Conservation (phyloP, 2,888 invertebrate species). For the Amaurobius ferox region DNA sequence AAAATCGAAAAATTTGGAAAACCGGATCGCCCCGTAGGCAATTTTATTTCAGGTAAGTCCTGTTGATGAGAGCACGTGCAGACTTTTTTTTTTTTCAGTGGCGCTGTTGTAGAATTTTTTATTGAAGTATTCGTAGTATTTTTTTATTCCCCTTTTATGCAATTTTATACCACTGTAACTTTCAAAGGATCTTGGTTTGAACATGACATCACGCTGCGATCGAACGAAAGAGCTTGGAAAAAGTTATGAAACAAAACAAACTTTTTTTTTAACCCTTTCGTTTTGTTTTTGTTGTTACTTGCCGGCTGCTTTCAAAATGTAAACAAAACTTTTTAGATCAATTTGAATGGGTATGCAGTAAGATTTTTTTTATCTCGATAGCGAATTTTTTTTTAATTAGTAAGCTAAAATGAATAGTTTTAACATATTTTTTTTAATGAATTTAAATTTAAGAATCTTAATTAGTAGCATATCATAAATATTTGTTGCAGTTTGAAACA, state of each 20-base stretch:
- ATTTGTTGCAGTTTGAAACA: too few relatives aligned
- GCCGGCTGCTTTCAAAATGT: not conserved
- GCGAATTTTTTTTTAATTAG: too few relatives aligned
- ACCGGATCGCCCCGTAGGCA: not conserved
- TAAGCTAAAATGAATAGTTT: too few relatives aligned
- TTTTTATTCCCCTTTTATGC: not conserved
- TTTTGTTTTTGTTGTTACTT: not conserved
- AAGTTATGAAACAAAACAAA: not conserved
- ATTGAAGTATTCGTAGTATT: not conserved
- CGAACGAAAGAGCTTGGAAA: not conserved
- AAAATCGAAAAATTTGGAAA: not conserved
- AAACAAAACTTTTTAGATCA: constrained; percentile 15
- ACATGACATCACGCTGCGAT: not conserved
- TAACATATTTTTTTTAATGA: too few relatives aligned
- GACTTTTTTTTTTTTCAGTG: constrained; percentile 5
- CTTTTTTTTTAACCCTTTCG: constrained; percentile 18
- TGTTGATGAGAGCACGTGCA: not conserved
- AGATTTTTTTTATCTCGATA: too few relatives aligned
- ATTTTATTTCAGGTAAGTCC: not conserved
- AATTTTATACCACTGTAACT: not conserved
- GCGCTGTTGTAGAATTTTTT: constrained; percentile 15
- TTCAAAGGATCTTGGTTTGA: not conserved
- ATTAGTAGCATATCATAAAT: too few relatives aligned
- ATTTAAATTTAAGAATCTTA: too few relatives aligned
- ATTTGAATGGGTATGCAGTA: too few relatives aligned